Conservation (phyloP, 2,888 invertebrate genomes). For the Dynastes grantii region DNA sequence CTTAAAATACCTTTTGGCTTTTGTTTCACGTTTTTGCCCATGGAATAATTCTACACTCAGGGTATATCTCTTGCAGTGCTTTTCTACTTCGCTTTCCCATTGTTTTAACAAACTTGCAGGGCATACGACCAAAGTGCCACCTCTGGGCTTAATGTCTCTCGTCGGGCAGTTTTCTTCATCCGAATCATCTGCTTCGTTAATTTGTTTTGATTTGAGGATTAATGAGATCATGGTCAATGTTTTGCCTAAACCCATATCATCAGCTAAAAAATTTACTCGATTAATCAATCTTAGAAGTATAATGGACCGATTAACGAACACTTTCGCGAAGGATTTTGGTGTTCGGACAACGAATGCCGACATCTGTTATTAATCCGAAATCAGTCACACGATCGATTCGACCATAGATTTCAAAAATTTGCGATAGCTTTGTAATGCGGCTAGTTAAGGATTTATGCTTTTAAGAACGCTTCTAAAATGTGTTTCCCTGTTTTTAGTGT, state of each 20-base stretch:
- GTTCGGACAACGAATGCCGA: too few species aligned
- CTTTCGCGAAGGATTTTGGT: too few species aligned
- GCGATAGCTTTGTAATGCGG: too few species aligned
- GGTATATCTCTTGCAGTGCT: constrained; percentile 75
- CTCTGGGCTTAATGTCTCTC: constrained; percentile 65
- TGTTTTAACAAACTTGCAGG: constrained; percentile 93
- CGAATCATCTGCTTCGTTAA: constrained; percentile 58
- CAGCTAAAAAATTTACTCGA: constrained; percentile 71
- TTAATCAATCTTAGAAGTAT: too few species aligned
- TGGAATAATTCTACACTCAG: constrained; percentile 84
- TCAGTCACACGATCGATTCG: too few species aligned
- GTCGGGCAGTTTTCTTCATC: constrained; percentile 56
- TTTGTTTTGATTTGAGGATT: constrained; percentile 74
- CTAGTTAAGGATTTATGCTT: too few species aligned
- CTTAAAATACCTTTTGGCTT: constrained; percentile 69
- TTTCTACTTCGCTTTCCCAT: constrained; percentile 87
- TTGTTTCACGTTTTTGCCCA: constrained; percentile 82
- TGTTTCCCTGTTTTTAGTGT: too few species aligned
- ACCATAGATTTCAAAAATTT: too few species aligned
- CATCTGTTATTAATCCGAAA: too few species aligned
- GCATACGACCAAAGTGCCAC: constrained; percentile 91
- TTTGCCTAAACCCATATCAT: constrained; percentile 89
- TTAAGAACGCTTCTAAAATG: too few species aligned
- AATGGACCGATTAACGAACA: too few species aligned
- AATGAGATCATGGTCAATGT: constrained; percentile 88